Conservation (phyloP, 2,797 vertebrate genomes). For the Heteromormyrus szaboi region DNA sequence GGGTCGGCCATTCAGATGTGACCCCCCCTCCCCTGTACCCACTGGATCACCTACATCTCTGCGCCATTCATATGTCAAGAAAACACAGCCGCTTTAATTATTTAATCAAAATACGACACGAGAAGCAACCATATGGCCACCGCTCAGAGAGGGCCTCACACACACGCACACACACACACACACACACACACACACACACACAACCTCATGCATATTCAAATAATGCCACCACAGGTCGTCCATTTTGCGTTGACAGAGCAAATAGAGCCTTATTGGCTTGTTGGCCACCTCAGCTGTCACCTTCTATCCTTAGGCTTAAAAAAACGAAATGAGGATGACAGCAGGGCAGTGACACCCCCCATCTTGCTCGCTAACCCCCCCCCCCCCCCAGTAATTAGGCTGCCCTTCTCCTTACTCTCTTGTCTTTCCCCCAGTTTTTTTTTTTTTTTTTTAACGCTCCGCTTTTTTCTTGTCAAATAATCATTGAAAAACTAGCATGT, state of each 20-base stretch:
- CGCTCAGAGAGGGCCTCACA: background rate
- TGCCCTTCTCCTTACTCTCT: conserved; percentile 28
- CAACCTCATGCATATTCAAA: conserved; percentile 29
- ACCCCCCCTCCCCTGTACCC: background rate
- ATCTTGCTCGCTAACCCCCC: conserved; percentile 3
- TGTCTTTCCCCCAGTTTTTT: conserved; percentile 41
- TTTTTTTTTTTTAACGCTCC: conserved; percentile 59
- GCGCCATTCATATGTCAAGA: conserved; percentile 17
- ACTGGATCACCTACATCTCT: background rate
- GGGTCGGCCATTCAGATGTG: background rate
- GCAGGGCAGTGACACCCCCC: conserved; percentile 20
- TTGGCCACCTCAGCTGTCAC: conserved; percentile 21
- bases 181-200: conserved; percentile 2
- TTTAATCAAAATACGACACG: background rate
- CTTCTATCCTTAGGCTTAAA: conserved; percentile 18
- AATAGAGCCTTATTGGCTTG: conserved; percentile 22
- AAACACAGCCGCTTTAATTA: conserved; percentile 13
- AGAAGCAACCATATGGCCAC: background rate
- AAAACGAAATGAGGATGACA: conserved; percentile 28
- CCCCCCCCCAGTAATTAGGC: conserved; percentile 41
- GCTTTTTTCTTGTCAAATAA: conserved; percentile 78
- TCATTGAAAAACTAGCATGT: conserved; percentile 80
- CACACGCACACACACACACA: background rate
- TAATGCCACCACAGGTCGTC: background rate
- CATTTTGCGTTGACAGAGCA: conserved; percentile 21